phyloP scores from a whole-genome alignment of 2,888 invertebrate genomes.

The Athalia circularis region DNA sequence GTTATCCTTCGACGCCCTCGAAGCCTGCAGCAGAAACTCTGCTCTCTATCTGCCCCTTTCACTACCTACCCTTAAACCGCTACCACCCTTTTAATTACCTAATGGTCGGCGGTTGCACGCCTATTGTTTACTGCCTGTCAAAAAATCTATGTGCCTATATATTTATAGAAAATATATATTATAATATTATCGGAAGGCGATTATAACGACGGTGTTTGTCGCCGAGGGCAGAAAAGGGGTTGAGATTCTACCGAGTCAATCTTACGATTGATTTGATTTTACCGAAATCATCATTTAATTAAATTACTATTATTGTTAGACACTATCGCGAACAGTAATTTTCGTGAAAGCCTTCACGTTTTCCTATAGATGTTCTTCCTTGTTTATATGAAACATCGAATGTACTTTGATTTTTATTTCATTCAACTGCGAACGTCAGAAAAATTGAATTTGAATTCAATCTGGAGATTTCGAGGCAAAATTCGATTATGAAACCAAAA shows the following conservation, averaged over 20 bases:
- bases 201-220: constrained; percentile 8
- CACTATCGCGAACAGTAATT: constrained; percentile 1
- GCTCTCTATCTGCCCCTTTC: background rate
- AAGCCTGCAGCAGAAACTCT: background rate
- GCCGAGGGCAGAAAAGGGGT: background rate
- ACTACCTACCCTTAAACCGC: constrained; percentile 24
- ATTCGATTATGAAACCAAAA: background rate
- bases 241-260: background rate
- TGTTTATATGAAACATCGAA: too few relatives aligned
- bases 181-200: constrained; percentile 9
- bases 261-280: background rate
- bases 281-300: background rate
- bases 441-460: too few relatives aligned
- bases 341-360: background rate
- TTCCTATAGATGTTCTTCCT: too few relatives aligned
- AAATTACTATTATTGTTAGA: background rate
- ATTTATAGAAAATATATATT: too few relatives aligned
- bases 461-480: too few relatives aligned
- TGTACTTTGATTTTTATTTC: too few relatives aligned
- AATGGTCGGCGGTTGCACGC: constrained; percentile 30
- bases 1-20: constrained; percentile 40
- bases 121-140: constrained; percentile 21
- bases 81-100: constrained; percentile 42
- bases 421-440: too few relatives aligned
- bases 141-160: background rate